Evolutionary conservation across 2,888 invertebrate genomes (phyloP).

Genomic region (Papilio demoleus): DNA sequence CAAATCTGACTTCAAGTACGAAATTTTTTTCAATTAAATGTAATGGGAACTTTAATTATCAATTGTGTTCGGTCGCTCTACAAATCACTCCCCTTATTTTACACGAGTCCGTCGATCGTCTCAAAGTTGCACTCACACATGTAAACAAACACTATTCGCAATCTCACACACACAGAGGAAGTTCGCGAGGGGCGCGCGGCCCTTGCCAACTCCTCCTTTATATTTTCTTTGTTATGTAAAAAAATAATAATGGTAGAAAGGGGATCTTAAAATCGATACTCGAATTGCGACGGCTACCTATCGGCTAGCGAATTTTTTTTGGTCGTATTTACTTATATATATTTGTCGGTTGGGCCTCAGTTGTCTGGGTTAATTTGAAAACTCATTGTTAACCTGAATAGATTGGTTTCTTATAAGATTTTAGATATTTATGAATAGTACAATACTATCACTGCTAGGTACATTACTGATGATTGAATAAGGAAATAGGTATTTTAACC

Average conservation of each 20-base stretch:
- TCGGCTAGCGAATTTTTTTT: constrained; percentile 47
- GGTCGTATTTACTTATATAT: constrained; percentile 35
- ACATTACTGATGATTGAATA: too few relatives aligned
- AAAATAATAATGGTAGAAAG: constrained; percentile 81
- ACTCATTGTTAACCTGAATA: background rate
- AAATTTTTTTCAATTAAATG: background rate
- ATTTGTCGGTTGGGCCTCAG: constrained; percentile 5
- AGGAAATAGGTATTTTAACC: too few relatives aligned
- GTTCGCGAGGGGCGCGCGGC: constrained; percentile 65
- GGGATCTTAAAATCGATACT: constrained; percentile 81
- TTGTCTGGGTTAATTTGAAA: background rate
- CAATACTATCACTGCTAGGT: background rate
- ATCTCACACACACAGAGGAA: constrained; percentile 54
- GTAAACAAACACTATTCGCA: constrained; percentile 48
- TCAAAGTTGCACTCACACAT: constrained; percentile 69
- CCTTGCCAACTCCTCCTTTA: constrained; percentile 81
- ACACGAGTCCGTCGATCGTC: constrained; percentile 77
- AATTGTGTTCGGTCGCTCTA: constrained; percentile 51
- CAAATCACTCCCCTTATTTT: constrained; percentile 77
- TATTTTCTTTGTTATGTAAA: constrained; percentile 83
- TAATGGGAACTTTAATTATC: constrained; percentile 46
- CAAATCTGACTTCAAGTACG: too few relatives aligned
- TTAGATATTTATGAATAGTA: background rate
- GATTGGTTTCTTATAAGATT: background rate
- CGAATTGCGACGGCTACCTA: constrained; percentile 67